phyloP scores from a whole-genome alignment of 2,888 invertebrate species.

The Agriopis marginaria region DNA sequence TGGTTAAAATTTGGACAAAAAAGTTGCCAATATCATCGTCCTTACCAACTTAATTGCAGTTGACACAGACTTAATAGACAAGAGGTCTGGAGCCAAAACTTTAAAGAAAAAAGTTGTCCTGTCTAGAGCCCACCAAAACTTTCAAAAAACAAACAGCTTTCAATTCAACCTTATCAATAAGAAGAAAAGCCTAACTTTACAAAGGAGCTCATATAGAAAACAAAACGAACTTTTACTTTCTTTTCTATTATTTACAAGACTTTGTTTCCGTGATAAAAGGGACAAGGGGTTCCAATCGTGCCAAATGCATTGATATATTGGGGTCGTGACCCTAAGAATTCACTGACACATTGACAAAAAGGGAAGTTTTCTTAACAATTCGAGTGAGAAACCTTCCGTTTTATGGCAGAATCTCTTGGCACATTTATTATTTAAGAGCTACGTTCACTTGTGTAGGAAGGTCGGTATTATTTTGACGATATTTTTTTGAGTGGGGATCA shows the following conservation, averaged over 20 bases:
- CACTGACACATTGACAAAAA: slow-evolving; percentile 45
- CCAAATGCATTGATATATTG: slow-evolving; percentile 57
- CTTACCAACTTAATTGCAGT: too few relatives aligned
- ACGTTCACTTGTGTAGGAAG: slow-evolving; percentile 14
- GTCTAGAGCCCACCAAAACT: slow-evolving; percentile 5
- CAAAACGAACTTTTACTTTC: slow-evolving; percentile 36
- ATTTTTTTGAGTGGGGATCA: too few relatives aligned
- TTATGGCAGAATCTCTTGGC: slow-evolving; percentile 35
- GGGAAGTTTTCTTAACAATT: slow-evolving; percentile 39
- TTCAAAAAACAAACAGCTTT: slow-evolving; percentile 7
- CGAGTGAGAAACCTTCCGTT: slow-evolving; percentile 40
- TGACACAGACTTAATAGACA: too few relatives aligned
- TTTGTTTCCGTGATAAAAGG: slow-evolving; percentile 47
- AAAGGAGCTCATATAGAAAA: slow-evolving; percentile 26
- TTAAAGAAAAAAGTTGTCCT: too few relatives aligned
- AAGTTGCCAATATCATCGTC: too few relatives aligned
- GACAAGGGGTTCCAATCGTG: slow-evolving; percentile 38
- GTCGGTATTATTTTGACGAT: slow-evolving; percentile 12
- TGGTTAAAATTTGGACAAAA: too few relatives aligned
- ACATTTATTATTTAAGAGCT: slow-evolving; percentile 40
- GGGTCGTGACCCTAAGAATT: slow-evolving; percentile 43
- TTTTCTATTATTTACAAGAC: slow-evolving; percentile 51
- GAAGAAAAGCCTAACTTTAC: slow-evolving; percentile 16
- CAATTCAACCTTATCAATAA: slow-evolving; percentile 20
- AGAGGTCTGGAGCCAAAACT: too few relatives aligned